Conservation (phyloP, 2,113 vertebrate species). For the Xiphias gladius region DNA sequence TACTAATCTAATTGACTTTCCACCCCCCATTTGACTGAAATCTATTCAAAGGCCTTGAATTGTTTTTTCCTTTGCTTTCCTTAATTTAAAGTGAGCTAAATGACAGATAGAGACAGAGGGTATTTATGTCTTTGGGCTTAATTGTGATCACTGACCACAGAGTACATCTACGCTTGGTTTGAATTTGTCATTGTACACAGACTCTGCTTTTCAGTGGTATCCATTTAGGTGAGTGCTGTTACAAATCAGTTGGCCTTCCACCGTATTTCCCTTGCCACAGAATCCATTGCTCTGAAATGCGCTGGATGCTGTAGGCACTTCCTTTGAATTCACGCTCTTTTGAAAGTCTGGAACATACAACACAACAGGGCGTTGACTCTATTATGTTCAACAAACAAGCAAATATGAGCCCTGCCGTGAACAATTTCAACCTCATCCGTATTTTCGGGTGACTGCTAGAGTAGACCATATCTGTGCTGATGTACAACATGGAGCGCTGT, state of each 20-base stretch:
- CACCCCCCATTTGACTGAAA: slow-evolving; percentile 42
- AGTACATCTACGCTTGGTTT: slow-evolving; percentile 48
- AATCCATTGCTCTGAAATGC: slow-evolving; percentile 60
- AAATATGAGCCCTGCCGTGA: slow-evolving; percentile 19
- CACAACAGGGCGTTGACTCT: slow-evolving; percentile 31
- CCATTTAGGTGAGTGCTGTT: slow-evolving; percentile 62
- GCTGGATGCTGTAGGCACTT: slow-evolving; percentile 39
- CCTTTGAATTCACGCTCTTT: slow-evolving; percentile 44
- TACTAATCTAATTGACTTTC: slow-evolving; percentile 75
- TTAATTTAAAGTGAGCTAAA: slow-evolving; percentile 66
- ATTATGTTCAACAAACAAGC: slow-evolving; percentile 37
- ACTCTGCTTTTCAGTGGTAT: slow-evolving; percentile 41
- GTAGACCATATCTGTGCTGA: neutral
- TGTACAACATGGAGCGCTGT: neutral
- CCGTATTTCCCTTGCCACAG: slow-evolving; percentile 73
- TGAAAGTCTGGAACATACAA: slow-evolving; percentile 41
- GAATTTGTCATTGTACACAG: slow-evolving; percentile 56
- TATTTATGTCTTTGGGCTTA: slow-evolving; percentile 56
- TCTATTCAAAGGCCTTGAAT: slow-evolving; percentile 49
- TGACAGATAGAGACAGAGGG: slow-evolving; percentile 56
- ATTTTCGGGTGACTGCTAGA: neutral
- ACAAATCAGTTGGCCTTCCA: slow-evolving; percentile 60
- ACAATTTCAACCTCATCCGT: neutral
- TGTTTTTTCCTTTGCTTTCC: slow-evolving; percentile 57
- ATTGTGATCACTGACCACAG: slow-evolving; percentile 64